phyloP scores from a whole-genome alignment of 37 sponge, comb jelly and placozoan species.

The Halisarca cf. caerulea region DNA sequence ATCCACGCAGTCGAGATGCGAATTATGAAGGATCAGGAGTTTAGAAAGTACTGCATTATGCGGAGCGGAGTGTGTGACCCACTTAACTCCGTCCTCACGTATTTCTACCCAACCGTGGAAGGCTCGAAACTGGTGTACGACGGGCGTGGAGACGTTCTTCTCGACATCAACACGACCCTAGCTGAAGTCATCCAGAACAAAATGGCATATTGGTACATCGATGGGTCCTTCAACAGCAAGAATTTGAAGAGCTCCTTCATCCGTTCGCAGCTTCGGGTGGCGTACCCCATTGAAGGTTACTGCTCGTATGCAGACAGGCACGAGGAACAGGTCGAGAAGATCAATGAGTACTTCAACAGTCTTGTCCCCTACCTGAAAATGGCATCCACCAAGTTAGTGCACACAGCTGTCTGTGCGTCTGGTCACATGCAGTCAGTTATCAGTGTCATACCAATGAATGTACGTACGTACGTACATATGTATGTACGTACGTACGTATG shows the following conservation, averaged over 20 bases:
- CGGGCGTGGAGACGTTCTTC: not conserved
- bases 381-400: constrained; percentile 45
- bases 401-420: too few relatives aligned
- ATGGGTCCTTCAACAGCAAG: not conserved
- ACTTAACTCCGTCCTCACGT: constrained; percentile 62
- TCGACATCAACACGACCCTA: not conserved
- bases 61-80: constrained; percentile 43
- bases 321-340: constrained; percentile 37
- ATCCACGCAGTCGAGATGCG: constrained; percentile 57
- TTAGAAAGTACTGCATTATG: constrained; percentile 42
- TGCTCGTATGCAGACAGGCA: not conserved
- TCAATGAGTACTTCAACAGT: constrained; percentile 35
- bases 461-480: too few relatives aligned
- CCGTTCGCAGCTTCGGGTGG: constrained; percentile 55
- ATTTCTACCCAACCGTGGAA: constrained; percentile 45
- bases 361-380: constrained; percentile 39
- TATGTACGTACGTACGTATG: too few relatives aligned
- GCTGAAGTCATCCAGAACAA: not conserved
- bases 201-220: not conserved
- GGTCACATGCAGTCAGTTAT: too few relatives aligned
- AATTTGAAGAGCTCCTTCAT: constrained; percentile 24
- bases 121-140: constrained; percentile 8
- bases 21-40: constrained; percentile 28
- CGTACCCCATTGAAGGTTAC: constrained; percentile 49
- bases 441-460: too few relatives aligned